These are phyloP conservation scores for Calypte anna DNA, from an alignment of 2,113 vertebrate genomes.

Conservation along the genomic window DNA sequence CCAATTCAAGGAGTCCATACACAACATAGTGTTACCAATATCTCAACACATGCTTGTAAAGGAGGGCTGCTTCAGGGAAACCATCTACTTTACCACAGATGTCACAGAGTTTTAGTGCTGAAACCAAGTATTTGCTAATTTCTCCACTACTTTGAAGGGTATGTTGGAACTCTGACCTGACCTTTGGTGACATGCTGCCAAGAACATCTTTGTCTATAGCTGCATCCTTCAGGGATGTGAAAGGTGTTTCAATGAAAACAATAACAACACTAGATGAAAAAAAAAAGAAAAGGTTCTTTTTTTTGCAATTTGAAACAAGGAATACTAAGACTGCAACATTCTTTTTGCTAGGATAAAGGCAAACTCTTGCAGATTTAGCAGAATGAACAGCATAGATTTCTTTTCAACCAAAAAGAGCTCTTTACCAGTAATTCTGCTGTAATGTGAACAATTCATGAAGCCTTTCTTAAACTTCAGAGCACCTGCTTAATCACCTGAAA, in stretches of 20 bases:
- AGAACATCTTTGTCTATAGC: not conserved
- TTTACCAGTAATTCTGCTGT: constrained; percentile 11
- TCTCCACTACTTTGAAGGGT: not conserved
- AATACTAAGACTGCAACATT: not conserved
- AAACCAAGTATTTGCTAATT: not conserved
- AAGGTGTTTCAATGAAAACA: not conserved
- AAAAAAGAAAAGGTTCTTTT: not conserved
- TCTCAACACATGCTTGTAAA: not conserved
- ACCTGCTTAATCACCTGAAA: not conserved
- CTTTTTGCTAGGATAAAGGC: not conserved
- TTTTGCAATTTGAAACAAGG: not conserved
- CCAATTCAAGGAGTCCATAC: not conserved
- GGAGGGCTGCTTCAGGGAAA: not conserved
- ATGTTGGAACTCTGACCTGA: not conserved
- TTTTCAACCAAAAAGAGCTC: not conserved
- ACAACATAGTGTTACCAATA: not conserved
- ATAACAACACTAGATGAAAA: not conserved
- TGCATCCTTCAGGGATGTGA: not conserved
- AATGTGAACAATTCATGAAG: constrained; percentile 11
- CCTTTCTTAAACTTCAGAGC: constrained; percentile 6
- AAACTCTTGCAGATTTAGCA: constrained; percentile 1
- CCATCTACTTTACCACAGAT: not conserved
- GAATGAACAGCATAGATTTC: not conserved
- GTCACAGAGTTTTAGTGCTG: not conserved
- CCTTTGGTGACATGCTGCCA: not conserved